Conservation (phyloP, 2,113 vertebrate species). For the Romanogobio albipinnatus region DNA sequence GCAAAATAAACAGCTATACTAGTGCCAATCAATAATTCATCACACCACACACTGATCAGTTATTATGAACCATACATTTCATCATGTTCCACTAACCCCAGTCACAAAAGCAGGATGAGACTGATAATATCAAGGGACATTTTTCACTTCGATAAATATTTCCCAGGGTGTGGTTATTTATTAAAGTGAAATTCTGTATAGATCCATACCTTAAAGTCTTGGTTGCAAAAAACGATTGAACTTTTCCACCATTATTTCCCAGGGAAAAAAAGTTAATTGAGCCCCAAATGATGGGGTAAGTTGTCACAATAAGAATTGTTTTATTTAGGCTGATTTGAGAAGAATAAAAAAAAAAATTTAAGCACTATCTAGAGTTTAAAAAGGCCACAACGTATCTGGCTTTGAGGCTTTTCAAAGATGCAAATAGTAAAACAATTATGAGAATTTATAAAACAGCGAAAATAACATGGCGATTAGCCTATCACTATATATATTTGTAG, state of each 20-base stretch:
- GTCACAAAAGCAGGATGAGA: background rate
- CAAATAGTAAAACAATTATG: too few relatives aligned
- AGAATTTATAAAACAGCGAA: background rate
- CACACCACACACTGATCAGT: slow-evolving; percentile 11
- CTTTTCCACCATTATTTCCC: background rate
- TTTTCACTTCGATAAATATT: background rate
- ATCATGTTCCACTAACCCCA: background rate
- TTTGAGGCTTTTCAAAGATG: too few relatives aligned
- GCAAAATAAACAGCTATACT: slow-evolving; percentile 28
- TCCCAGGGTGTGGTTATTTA: background rate
- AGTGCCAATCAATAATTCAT: slow-evolving; percentile 15
- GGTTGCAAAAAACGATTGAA: background rate
- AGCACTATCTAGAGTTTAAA: background rate
- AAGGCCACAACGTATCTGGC: too few relatives aligned
- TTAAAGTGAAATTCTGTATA: background rate
- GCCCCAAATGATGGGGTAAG: background rate
- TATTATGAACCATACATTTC: slow-evolving; percentile 7
- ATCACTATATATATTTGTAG: background rate
- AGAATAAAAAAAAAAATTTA: too few relatives aligned
- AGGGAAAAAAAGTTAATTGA: background rate
- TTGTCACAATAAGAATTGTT: background rate
- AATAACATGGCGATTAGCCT: background rate
- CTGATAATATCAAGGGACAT: background rate
- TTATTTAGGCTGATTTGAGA: background rate
- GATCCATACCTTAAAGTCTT: background rate